Conservation (phyloP, 2,888 invertebrate genomes). For the Penaeus monodon region DNA sequence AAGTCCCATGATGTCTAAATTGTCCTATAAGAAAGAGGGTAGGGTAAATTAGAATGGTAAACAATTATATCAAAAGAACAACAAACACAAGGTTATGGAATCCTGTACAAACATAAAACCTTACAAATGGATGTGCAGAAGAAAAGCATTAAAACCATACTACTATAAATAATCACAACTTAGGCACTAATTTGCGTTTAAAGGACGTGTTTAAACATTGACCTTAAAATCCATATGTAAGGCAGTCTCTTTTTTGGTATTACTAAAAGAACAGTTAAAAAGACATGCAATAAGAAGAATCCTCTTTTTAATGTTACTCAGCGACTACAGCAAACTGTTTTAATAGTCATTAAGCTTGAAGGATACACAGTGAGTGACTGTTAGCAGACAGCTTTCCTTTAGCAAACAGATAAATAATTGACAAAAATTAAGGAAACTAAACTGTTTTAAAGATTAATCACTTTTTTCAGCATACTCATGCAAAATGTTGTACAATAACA, state of each 20-base stretch:
- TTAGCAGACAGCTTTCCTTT: constrained; percentile 3
- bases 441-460: too few species aligned
- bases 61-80: constrained; percentile 16
- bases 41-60: constrained; percentile 46
- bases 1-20: constrained; percentile 64
- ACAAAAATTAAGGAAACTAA: too few species aligned
- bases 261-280: constrained; percentile 14
- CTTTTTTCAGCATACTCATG: too few species aligned
- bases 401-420: too few species aligned
- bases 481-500: too few species aligned
- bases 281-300: constrained; percentile 17
- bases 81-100: constrained; percentile 22
- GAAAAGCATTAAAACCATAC: constrained; percentile 3
- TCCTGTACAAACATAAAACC: constrained; percentile 18
- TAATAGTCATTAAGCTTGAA: constrained; percentile 6
- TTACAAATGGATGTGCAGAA: constrained; percentile 27
- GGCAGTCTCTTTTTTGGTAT: constrained; percentile 5
- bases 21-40: constrained; percentile 62
- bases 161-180: constrained; percentile 14
- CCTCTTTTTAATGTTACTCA: constrained; percentile 2
- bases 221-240: constrained; percentile 21
- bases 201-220: too few species aligned
- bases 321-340: constrained; percentile 9
- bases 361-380: constrained; percentile 2
- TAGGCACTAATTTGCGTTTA: background rate